These are phyloP conservation scores for Coelopa pilipes DNA, from an alignment of 2,888 invertebrate genomes.

Conservation along the genomic window DNA sequence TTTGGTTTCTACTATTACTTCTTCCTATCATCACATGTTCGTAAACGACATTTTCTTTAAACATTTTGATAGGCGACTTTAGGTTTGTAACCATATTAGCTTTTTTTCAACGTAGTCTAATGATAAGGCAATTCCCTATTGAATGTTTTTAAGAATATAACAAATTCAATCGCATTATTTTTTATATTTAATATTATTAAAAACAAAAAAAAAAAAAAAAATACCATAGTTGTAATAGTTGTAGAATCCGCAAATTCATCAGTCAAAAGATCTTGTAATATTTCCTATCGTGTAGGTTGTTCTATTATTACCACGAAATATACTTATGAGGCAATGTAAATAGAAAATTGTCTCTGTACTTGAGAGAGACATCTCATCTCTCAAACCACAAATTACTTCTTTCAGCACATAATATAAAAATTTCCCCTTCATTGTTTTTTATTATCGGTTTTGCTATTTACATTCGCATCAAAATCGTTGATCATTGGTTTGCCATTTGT, in stretches of 20 bases:
- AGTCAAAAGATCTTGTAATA: neutral
- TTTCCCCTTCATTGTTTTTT: too few species aligned
- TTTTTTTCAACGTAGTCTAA: neutral
- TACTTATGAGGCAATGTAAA: neutral
- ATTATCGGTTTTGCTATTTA: too few species aligned
- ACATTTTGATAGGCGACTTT: neutral
- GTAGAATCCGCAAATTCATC: neutral
- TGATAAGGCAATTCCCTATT: neutral
- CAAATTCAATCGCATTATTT: neutral
- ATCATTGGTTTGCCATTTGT: too few species aligned
- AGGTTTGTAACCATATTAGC: neutral
- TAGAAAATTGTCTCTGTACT: neutral
- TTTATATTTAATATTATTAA: too few species aligned
- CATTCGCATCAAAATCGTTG: too few species aligned
- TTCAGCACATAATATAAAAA: too few species aligned
- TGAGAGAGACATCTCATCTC: slow-evolving; percentile 30
- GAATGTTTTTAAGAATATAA: neutral
- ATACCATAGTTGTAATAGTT: neutral
- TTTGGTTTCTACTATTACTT: neutral
- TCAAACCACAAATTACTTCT: too few species aligned
- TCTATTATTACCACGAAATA: neutral
- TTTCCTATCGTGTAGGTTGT: neutral
- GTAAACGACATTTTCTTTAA: neutral
- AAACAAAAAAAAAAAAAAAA: too few species aligned
- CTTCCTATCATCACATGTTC: neutral